Evolutionary conservation across 2,888 invertebrate genomes (phyloP).

Genomic region (Pristionchus maxplancki): DNA sequence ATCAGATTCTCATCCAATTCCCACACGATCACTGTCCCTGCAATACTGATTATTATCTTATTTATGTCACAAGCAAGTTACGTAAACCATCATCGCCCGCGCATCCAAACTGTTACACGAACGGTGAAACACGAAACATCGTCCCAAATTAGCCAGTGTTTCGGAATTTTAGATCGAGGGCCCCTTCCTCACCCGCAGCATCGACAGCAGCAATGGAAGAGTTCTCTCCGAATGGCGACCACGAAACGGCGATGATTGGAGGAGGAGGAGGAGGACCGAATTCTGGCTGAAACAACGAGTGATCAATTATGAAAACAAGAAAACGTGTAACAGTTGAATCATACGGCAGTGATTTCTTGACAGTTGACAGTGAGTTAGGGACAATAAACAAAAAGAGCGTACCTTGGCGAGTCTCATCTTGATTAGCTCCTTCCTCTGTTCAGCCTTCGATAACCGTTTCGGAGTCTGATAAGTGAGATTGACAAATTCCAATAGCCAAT

Average conservation of each 20-base stretch:
- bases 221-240: slow-evolving; percentile 24
- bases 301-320: too few species aligned
- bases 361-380: too few species aligned
- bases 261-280: background rate
- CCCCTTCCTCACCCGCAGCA: slow-evolving; percentile 3
- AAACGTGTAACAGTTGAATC: too few species aligned
- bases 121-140: background rate
- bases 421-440: background rate
- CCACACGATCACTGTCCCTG: slow-evolving; percentile 38
- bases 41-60: background rate
- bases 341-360: too few species aligned
- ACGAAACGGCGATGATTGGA: slow-evolving; percentile 29
- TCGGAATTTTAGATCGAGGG: background rate
- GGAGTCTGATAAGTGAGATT: background rate
- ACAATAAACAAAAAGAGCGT: too few species aligned
- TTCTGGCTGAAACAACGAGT: background rate
- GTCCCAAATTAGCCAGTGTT: background rate
- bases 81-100: background rate
- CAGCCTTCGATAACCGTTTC: background rate
- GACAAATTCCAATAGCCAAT: too few species aligned
- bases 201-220: slow-evolving; percentile 37
- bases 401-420: slow-evolving; percentile 28
- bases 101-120: background rate
- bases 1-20: slow-evolving; percentile 13
- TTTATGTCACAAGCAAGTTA: background rate